Base-by-base conservation (phyloP, 2,888 invertebrate genomes). In the Tethea ocularis region DNA sequence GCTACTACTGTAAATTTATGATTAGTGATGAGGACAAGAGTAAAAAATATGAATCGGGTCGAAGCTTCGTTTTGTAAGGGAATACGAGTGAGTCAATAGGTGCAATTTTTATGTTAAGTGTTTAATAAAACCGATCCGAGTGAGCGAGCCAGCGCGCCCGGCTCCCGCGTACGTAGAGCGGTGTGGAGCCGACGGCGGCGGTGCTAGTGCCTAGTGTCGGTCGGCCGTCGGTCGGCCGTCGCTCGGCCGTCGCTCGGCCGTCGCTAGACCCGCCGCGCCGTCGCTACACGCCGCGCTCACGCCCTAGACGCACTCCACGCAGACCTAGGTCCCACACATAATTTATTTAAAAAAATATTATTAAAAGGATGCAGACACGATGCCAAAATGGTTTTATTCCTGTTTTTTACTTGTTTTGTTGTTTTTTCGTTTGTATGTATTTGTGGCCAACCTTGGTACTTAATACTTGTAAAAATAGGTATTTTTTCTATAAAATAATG, bases 321-420 rank as follows among this genome's bases (percentile, higher is more conserved):
- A 75, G 73, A 74, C 80, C 79, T 77, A 82, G 78, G 75, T 84
- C 87, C 82, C 87, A 80, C 84, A 77, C 79, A 78, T 85, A 80
- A 85, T 88, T 85, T 88, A 89, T 88, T 54, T 87, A 80, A 85
- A 77, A 81, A 83, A 81, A 84, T 84, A 88, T 83, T 86, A 72
- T 87, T 84, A 83, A 89, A 88, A 85, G 78, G 80, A 87, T 82
- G 89, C 89, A 89, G 89, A 91, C 89, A 87, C 91, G 91, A 91
- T 91, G 92, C 92, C 92, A 92, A 92, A 92, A 91, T 91, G 91
- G 91, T 92, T 91, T 89, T 88, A 91, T 91, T 90, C 91, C 91
- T 90, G 90, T 91, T 91, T 91, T 88, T 91, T 89, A 87, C 87
- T 91, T 90, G 88, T 91, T 92, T 90, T 91, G 89, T 92, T 91